phyloP scores from a whole-genome alignment of 2,113 vertebrate species.

The Anser brachyrhynchus region DNA sequence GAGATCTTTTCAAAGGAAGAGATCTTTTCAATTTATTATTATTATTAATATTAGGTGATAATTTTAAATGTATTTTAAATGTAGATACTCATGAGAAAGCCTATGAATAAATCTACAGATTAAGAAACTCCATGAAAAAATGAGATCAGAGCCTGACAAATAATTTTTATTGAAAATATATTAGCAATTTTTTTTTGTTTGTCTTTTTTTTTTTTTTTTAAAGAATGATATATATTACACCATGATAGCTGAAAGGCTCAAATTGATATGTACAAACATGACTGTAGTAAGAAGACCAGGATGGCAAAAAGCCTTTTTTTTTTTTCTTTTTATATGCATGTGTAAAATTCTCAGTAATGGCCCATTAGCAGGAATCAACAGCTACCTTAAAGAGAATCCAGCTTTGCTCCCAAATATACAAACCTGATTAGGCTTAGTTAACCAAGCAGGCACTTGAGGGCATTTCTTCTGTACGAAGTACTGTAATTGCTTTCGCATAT shows the following conservation, averaged over 20 bases:
- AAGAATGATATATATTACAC: background rate
- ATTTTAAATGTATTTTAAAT: background rate
- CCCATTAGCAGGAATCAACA: background rate
- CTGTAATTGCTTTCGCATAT: slow-evolving; percentile 28
- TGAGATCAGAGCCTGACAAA: background rate
- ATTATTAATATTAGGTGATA: background rate
- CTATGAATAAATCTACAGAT: background rate
- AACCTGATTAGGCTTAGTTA: background rate
- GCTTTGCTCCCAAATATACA: background rate
- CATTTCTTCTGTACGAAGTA: background rate
- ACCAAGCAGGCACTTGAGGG: background rate
- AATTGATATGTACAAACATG: background rate
- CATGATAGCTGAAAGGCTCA: background rate
- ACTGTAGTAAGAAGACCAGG: background rate
- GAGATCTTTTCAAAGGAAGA: background rate
- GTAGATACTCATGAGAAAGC: background rate
- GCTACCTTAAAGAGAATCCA: background rate
- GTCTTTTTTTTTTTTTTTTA: background rate
- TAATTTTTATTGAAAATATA: background rate
- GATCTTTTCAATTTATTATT: too few relatives aligned
- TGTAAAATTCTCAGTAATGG: background rate
- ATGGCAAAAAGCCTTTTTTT: background rate
- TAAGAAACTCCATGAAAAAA: background rate
- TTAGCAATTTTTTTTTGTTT: background rate
- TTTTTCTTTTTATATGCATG: background rate